A percentile compares a stretch with the other conserved stretches of the same genome.
These are phyloP conservation scores for Hedychridium roseum DNA, from an alignment of 2,888 invertebrate genomes.

Conservation along the genomic window DNA sequence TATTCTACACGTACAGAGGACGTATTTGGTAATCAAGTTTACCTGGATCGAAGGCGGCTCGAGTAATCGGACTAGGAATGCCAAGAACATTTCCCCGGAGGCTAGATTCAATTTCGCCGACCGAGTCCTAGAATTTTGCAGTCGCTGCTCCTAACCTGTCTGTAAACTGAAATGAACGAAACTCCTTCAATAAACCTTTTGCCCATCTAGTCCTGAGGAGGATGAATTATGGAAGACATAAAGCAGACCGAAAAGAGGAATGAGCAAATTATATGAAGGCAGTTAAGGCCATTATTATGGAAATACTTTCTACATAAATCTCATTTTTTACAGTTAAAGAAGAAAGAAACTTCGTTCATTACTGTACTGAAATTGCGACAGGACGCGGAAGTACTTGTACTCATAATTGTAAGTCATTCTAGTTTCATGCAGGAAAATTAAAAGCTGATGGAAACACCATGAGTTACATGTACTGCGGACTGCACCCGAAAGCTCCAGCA, in stretches of 20 bases:
- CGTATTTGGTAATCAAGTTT: slow-evolving; percentile 39
- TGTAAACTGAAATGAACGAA: slow-evolving; percentile 40
- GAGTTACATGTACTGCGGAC: too few species aligned
- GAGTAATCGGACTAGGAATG: slow-evolving; percentile 33
- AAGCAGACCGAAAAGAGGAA: slow-evolving; percentile 1
- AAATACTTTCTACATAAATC: too few species aligned
- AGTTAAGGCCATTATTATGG: too few species aligned
- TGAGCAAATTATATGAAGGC: slow-evolving; percentile 1
- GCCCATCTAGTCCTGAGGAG: slow-evolving; percentile 34
- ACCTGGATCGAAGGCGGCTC: slow-evolving; percentile 17
- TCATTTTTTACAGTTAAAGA: too few species aligned
- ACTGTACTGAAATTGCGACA: too few species aligned
- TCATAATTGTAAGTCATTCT: too few species aligned
- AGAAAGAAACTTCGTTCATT: too few species aligned
- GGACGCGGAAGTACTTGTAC: too few species aligned
- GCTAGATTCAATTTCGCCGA: slow-evolving; percentile 54
- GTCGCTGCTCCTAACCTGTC: slow-evolving; percentile 32
- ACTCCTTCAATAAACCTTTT: slow-evolving; percentile 46
- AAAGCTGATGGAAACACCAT: too few species aligned
- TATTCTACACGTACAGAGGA: not conserved
- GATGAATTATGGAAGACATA: slow-evolving; percentile 1
- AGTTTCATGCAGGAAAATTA: too few species aligned
- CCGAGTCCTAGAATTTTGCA: slow-evolving; percentile 49
- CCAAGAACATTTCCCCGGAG: slow-evolving; percentile 53
- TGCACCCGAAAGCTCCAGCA: too few species aligned